Conservation (phyloP, 92 coral and sea anemone species). For the Zoanthus gigantus region DNA sequence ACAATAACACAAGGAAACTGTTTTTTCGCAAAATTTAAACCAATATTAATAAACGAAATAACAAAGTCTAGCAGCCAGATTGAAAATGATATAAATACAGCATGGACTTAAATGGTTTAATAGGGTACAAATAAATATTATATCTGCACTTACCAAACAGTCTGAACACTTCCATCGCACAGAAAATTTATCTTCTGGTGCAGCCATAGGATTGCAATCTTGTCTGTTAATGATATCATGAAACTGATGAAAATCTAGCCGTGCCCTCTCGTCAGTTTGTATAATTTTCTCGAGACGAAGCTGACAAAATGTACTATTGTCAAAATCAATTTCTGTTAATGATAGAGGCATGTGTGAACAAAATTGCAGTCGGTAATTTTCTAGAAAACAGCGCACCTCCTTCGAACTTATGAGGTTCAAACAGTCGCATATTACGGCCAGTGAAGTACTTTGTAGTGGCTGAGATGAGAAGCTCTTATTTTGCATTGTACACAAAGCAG, state of each 20-base stretch:
- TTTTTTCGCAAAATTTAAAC: neutral
- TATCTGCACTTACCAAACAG: slow-evolving; percentile 40
- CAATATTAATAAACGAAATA: neutral
- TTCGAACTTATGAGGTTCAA: neutral
- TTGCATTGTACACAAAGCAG: slow-evolving; percentile 32
- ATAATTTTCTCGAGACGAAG: slow-evolving; percentile 14
- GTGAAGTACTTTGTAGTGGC: neutral
- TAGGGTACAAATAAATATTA: neutral
- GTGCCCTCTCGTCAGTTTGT: slow-evolving; percentile 26
- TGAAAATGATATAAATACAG: neutral
- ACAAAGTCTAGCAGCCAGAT: neutral
- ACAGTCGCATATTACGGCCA: slow-evolving; percentile 16
- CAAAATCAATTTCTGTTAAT: slow-evolving; percentile 27
- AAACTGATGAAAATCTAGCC: slow-evolving; percentile 33
- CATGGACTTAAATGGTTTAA: neutral
- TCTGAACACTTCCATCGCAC: slow-evolving; percentile 39
- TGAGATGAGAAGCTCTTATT: slow-evolving; percentile 2
- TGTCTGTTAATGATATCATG: slow-evolving; percentile 34
- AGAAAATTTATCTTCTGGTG: slow-evolving; percentile 32
- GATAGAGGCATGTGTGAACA: slow-evolving; percentile 30
- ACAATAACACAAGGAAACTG: neutral
- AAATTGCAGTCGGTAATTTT: slow-evolving; percentile 17
- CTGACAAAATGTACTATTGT: slow-evolving; percentile 31
- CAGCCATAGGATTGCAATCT: slow-evolving; percentile 18
- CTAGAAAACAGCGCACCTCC: slow-evolving; percentile 23